Conservation (phyloP, 1,140 invertebrate genomes). For the Saccostrea echinata region DNA sequence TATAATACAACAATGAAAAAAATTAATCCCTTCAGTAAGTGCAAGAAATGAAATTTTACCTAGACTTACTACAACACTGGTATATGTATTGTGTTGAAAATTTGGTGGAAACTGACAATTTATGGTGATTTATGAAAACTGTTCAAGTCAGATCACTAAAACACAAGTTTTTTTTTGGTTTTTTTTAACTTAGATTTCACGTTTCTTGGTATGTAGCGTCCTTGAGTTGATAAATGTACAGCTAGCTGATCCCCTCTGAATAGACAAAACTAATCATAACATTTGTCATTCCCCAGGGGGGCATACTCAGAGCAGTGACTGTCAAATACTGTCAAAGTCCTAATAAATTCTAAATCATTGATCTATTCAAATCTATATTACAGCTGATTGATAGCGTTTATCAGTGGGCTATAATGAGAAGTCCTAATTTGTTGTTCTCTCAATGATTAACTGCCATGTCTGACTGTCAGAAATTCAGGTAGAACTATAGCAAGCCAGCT, state of each 20-base stretch:
- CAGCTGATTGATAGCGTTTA: slow-evolving; percentile 25
- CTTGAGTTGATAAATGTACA: slow-evolving; percentile 25
- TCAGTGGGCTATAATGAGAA: background rate
- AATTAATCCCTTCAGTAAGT: too few species aligned
- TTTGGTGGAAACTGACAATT: background rate
- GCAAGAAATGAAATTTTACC: too few species aligned
- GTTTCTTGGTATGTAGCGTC: slow-evolving; percentile 3
- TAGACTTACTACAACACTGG: background rate
- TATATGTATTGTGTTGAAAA: background rate
- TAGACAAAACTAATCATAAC: slow-evolving; percentile 29
- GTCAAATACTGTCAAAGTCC: slow-evolving; percentile 32
- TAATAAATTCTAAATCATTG: slow-evolving; percentile 21
- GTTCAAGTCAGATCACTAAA: slow-evolving; percentile 19
- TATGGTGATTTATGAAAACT: slow-evolving; percentile 27
- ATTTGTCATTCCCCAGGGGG: slow-evolving; percentile 35
- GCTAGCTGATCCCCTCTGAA: background rate
- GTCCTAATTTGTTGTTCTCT: slow-evolving; percentile 8
- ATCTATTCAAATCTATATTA: slow-evolving; percentile 16
- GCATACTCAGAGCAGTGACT: background rate
- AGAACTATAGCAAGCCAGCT: background rate
- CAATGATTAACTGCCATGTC: background rate
- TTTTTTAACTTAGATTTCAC: background rate
- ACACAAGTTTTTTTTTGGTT: slow-evolving; percentile 7
- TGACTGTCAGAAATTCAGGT: background rate
- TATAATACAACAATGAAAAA: too few species aligned